Percentiles rank a stretch among this genome's conserved stretches.
Conservation (phyloP, 2,888 invertebrate genomes). For the Caenorhabditis virilis region DNA sequence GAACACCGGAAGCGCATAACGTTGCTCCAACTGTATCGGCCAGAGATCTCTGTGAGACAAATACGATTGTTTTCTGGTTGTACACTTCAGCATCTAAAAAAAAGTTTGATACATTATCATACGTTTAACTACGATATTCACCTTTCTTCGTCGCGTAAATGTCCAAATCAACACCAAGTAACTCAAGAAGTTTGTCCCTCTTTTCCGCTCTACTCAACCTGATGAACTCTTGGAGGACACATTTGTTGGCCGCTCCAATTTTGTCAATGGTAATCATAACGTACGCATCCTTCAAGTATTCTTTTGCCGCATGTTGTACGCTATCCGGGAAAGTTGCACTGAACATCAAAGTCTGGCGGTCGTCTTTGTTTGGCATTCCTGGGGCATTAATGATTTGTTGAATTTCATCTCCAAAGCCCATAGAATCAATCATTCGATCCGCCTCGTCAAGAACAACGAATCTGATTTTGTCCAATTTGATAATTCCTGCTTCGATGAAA, state of each 20-base stretch:
- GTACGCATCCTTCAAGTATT: slow-evolving; percentile 78
- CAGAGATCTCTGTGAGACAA: slow-evolving; percentile 86
- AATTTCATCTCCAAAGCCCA: slow-evolving; percentile 72
- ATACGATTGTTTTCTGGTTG: slow-evolving; percentile 75
- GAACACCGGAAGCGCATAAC: slow-evolving; percentile 79
- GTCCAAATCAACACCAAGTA: slow-evolving; percentile 72
- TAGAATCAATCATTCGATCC: slow-evolving; percentile 74
- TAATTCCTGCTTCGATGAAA: slow-evolving; percentile 38
- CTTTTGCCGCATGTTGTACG: slow-evolving; percentile 80
- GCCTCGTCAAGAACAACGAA: slow-evolving; percentile 74
- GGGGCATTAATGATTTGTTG: slow-evolving; percentile 11
- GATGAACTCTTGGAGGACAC: slow-evolving; percentile 78
- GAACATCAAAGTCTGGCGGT: slow-evolving; percentile 49
- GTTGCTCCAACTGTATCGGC: slow-evolving; percentile 87
- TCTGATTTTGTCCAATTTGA: slow-evolving; percentile 32
- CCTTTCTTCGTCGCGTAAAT: slow-evolving; percentile 30
- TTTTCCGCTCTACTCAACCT: slow-evolving; percentile 76
- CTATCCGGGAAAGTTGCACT: slow-evolving; percentile 78
- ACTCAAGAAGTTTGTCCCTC: slow-evolving; percentile 77
- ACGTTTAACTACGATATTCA: too few relatives aligned
- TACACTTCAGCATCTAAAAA: slow-evolving; percentile 39
- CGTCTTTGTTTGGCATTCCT: slow-evolving; percentile 24
- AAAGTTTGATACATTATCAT: background rate
- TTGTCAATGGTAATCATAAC: slow-evolving; percentile 88
- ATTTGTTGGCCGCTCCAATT: slow-evolving; percentile 88